phyloP scores from a whole-genome alignment of 2,113 vertebrate species.

The Bubo blakistoni region DNA sequence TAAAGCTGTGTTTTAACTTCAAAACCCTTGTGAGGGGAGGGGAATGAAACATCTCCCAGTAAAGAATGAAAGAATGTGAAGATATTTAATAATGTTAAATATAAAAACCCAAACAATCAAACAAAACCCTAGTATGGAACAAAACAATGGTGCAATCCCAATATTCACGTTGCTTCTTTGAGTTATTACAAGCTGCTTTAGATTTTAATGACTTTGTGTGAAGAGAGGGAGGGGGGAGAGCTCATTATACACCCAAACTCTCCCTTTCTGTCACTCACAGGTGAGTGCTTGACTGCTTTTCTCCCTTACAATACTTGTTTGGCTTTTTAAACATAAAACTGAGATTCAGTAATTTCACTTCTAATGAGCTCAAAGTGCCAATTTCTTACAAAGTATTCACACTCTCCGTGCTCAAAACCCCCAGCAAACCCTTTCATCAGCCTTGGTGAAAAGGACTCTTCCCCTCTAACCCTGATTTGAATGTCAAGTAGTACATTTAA shows the following conservation, averaged over 20 bases:
- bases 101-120: neutral
- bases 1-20: neutral
- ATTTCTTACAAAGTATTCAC: constrained; percentile 12
- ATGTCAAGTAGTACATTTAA: constrained; percentile 60
- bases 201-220: neutral
- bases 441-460: neutral
- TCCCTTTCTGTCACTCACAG: neutral
- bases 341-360: constrained; percentile 2
- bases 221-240: neutral
- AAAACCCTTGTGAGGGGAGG: neutral
- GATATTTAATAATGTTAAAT: neutral
- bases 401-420: neutral
- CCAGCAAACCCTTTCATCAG: constrained; percentile 37
- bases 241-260: neutral
- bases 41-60: neutral
- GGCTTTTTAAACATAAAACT: neutral
- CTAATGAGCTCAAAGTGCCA: constrained; percentile 43
- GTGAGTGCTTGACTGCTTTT: constrained; percentile 19
- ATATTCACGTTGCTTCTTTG: neutral
- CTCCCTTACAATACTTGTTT: neutral
- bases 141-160: neutral
- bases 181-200: neutral
- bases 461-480: constrained; percentile 50
- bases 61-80: neutral
- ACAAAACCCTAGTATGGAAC: neutral